These are phyloP conservation scores for Chaenogobius annularis DNA, from an alignment of 2,113 vertebrate species.

Conservation along the genomic window DNA sequence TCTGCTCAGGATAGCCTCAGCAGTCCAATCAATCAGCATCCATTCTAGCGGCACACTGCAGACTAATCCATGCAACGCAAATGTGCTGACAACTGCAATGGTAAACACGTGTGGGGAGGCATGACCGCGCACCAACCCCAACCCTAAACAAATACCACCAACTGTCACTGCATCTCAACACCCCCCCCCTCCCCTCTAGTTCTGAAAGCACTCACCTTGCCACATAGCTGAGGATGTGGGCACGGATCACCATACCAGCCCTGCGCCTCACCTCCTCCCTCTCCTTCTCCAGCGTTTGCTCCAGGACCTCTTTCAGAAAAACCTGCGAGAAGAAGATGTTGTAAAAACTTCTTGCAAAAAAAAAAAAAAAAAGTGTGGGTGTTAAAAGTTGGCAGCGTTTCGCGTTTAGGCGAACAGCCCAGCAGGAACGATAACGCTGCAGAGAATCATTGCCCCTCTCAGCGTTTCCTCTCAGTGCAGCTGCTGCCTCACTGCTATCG, in stretches of 20 bases:
- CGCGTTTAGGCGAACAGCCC: conserved; percentile 39
- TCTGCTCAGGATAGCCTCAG: background rate
- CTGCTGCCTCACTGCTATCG: conserved; percentile 23
- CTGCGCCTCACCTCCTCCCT: conserved; percentile 86
- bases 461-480: conserved; percentile 53
- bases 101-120: conserved; percentile 38
- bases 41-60: background rate
- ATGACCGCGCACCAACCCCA: conserved; percentile 38
- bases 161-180: conserved; percentile 63
- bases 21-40: background rate
- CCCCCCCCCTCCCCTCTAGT: background rate
- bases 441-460: conserved; percentile 65
- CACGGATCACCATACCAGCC: conserved; percentile 88
- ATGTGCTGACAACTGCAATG: conserved; percentile 24
- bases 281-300: conserved; percentile 92
- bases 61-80: conserved; percentile 27
- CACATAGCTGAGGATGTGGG: conserved; percentile 92
- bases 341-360: conserved; percentile 23
- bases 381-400: conserved; percentile 48
- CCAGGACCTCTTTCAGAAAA: conserved; percentile 92
- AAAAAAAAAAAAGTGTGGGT: conserved; percentile 10
- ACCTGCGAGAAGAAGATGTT: conserved; percentile 75
- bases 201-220: conserved; percentile 82
- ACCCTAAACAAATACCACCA: conserved; percentile 66
- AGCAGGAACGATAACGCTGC: conserved; percentile 47